Conservation (phyloP, 2,888 invertebrate species). For the Ochropleura leucogaster region DNA sequence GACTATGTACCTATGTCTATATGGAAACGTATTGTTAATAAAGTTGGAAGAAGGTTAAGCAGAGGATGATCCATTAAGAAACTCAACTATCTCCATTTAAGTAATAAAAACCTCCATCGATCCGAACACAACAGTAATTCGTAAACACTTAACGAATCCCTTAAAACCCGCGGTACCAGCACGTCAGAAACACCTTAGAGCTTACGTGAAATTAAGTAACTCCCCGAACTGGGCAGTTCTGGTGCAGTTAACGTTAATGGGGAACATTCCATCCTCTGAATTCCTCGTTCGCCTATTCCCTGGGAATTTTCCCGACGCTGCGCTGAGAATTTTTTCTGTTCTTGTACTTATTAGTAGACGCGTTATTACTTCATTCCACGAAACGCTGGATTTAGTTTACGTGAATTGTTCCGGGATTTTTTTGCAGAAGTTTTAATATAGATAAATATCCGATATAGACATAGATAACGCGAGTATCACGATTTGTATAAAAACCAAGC, state of each 20-base stretch:
- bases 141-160: slow-evolving; percentile 52
- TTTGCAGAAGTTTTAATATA: slow-evolving; percentile 24
- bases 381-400: slow-evolving; percentile 44
- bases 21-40: not conserved
- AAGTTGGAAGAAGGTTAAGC: not conserved
- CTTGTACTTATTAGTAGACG: slow-evolving; percentile 52
- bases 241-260: slow-evolving; percentile 77
- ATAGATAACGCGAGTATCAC: too few relatives aligned
- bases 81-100: slow-evolving; percentile 1
- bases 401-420: slow-evolving; percentile 30
- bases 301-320: slow-evolving; percentile 58
- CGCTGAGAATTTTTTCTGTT: slow-evolving; percentile 62
- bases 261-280: slow-evolving; percentile 72
- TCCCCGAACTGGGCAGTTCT: slow-evolving; percentile 73
- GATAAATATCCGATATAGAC: too few relatives aligned
- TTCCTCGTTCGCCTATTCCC: slow-evolving; percentile 66
- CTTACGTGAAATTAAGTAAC: slow-evolving; percentile 76
- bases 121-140: slow-evolving; percentile 23
- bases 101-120: slow-evolving; percentile 23
- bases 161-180: slow-evolving; percentile 37
- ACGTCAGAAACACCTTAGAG: slow-evolving; percentile 62
- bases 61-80: not conserved
- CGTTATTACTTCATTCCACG: slow-evolving; percentile 64
- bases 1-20: not conserved
- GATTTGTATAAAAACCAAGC: too few relatives aligned